Conservation (phyloP, 2,797 vertebrate species). For the Cetoscarus ocellatus region DNA sequence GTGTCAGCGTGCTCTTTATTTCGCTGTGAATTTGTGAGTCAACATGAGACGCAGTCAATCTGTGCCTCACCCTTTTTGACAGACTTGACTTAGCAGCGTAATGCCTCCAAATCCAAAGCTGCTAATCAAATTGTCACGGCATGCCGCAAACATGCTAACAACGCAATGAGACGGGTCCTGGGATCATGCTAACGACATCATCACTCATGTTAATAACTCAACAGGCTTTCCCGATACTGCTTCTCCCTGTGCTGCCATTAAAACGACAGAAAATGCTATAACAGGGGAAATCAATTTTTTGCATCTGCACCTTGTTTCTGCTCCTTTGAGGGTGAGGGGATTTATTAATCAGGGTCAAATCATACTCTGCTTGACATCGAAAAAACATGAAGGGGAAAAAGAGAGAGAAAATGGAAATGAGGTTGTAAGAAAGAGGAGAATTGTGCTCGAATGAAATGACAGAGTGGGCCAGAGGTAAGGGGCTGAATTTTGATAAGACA, state of each 20-base stretch:
- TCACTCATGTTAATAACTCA: slow-evolving; percentile 70
- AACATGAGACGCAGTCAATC: slow-evolving; percentile 54
- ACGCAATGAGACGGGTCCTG: slow-evolving; percentile 46
- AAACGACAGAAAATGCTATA: slow-evolving; percentile 25
- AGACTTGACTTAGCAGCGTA: slow-evolving; percentile 68
- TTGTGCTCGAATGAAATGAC: slow-evolving; percentile 28
- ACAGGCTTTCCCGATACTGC: slow-evolving; percentile 46
- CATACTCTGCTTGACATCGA: slow-evolving; percentile 26
- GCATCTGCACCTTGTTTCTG: slow-evolving; percentile 60
- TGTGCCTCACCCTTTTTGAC: slow-evolving; percentile 47
- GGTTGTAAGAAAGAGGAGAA: slow-evolving; percentile 18
- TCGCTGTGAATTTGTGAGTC: slow-evolving; percentile 47
- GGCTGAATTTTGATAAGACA: slow-evolving; percentile 74
- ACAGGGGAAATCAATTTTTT: slow-evolving; percentile 63
- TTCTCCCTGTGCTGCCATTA: slow-evolving; percentile 39
- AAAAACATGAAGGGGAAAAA: slow-evolving; percentile 14
- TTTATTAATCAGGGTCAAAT: slow-evolving; percentile 72
- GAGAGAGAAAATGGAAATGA: slow-evolving; percentile 38
- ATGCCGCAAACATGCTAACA: slow-evolving; percentile 70
- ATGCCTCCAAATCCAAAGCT: slow-evolving; percentile 46
- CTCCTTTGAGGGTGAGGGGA: slow-evolving; percentile 33
- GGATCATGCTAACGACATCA: slow-evolving; percentile 68
- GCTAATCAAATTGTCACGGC: slow-evolving; percentile 74
- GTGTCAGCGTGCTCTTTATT: slow-evolving; percentile 10
- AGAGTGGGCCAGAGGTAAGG: slow-evolving; percentile 6